A percentile compares a stretch with the other conserved stretches of the same genome.
Conservation (phyloP, 2,888 invertebrate genomes). For the Ochropleura leucogaster region DNA sequence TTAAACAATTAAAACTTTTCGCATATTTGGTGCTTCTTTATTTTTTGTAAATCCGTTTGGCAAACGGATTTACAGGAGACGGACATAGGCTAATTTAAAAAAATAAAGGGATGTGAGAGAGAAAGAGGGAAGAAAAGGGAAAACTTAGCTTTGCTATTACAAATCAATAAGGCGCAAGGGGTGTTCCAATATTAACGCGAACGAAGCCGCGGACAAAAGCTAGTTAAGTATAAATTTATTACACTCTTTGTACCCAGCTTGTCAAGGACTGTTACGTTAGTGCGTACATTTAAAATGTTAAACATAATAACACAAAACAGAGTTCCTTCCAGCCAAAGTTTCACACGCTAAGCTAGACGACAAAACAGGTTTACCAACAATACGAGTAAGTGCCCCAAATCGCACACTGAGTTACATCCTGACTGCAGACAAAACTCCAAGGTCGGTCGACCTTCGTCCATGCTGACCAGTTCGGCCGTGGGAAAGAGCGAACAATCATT, state of each 20-base stretch:
- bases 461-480: slow-evolving; percentile 66
- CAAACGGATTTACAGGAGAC: no score
- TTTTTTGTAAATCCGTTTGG: no score
- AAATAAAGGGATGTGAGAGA: no score
- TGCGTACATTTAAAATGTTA: neutral
- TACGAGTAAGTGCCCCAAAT: slow-evolving; percentile 62
- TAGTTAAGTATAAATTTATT: no score
- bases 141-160: no score
- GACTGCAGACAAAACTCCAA: slow-evolving; percentile 67
- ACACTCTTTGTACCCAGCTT: neutral
- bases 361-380: slow-evolving; percentile 66
- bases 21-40: no score
- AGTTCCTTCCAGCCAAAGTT: slow-evolving; percentile 43
- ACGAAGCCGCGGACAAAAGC: no score
- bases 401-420: slow-evolving; percentile 62
- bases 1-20: no score
- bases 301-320: slow-evolving; percentile 37
- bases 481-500: slow-evolving; percentile 66
- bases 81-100: no score
- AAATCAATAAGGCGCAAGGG: no score
- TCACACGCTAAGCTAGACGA: slow-evolving; percentile 54
- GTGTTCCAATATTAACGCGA: no score
- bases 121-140: no score
- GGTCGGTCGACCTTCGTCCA: slow-evolving; percentile 63
- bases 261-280: slow-evolving; percentile 29